These are phyloP conservation scores for Cichladusa arquata DNA, from an alignment of 2,113 vertebrate species.

Conservation along the genomic window DNA sequence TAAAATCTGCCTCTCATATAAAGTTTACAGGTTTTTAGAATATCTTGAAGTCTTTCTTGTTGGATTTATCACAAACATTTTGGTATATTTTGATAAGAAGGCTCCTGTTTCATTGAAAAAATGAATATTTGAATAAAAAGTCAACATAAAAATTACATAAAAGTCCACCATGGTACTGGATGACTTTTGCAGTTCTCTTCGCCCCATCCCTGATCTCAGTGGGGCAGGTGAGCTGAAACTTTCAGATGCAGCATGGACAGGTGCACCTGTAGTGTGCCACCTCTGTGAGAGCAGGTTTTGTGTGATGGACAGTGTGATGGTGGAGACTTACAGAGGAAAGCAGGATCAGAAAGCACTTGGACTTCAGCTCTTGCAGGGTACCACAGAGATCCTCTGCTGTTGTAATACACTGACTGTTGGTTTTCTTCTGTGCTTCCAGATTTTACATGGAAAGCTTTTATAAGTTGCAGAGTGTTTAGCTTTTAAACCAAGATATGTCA, in stretches of 20 bases:
- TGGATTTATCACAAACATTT: background rate
- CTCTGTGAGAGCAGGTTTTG: background rate
- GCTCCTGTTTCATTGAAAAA: background rate
- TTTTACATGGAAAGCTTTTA: background rate
- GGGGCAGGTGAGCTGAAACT: background rate
- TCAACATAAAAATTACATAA: background rate
- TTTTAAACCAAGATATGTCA: background rate
- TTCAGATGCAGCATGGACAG: background rate
- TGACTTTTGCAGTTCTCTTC: background rate
- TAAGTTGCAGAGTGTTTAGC: background rate
- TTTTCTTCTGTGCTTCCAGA: background rate
- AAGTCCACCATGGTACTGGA: background rate
- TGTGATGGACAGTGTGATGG: background rate
- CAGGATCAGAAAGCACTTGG: background rate
- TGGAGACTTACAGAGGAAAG: background rate
- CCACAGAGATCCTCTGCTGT: background rate
- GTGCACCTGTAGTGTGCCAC: background rate
- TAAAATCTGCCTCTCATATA: background rate
- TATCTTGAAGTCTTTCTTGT: background rate
- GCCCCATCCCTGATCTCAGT: rapidly evolving
- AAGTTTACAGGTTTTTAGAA: background rate
- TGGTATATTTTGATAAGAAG: background rate
- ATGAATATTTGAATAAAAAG: background rate
- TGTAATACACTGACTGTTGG: rapidly evolving
- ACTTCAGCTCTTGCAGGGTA: background rate